Evolutionary conservation across 2,888 invertebrate genomes (phyloP), one percentile per base, ranked within the genome.

Genomic region (Andrena flavipes): DNA sequence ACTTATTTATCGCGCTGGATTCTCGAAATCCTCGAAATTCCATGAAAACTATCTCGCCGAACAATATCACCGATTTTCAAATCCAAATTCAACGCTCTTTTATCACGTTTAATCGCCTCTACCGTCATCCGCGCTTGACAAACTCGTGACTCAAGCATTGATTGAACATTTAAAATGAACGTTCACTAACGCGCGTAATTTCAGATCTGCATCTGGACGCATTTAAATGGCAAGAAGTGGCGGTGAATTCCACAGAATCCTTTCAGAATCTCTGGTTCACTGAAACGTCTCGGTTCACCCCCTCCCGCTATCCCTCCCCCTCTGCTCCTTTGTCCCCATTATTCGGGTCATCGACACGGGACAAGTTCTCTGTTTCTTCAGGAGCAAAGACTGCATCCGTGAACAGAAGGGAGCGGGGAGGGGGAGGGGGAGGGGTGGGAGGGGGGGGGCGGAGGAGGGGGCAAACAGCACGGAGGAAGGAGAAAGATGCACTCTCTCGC

Each of bases 281-380:
- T 26, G 42, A 42, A 51, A 60, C 67, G 35, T 33, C 35, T 49
- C 42, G 62, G 42, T 35, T 69, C 73, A 64, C 73, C 51, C 54
- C 35, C 56, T 54, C 62, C 48, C 48, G 16, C 35, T 29, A 6
- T 20, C 74, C 29, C 20, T 42, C 48, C n/a, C 29, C 48, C 23
- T 23, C 16, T 30, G 26, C 59, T 60, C 65, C 69, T 70, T 75
- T 54, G 71, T 71, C 35, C 51, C 68, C 63, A 81, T 83, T 81
- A 73, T 83, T 83, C 82, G 73, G 82, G 82, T 76, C 82, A 83
- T 83, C 82, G 81, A 76, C 82, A 81, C 69, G 72, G 67, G 67
- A 54, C 67, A 80, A 82, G 82, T 80, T 77, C 60, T 72, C 74
- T 56, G 77, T 83, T 56, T 73, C 77, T 63, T 67, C 56, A 60